Percentiles rank a stretch among this genome's conserved stretches.
Conservation (phyloP, 2,797 vertebrate species). For the Cercopithecus mitis region DNA sequence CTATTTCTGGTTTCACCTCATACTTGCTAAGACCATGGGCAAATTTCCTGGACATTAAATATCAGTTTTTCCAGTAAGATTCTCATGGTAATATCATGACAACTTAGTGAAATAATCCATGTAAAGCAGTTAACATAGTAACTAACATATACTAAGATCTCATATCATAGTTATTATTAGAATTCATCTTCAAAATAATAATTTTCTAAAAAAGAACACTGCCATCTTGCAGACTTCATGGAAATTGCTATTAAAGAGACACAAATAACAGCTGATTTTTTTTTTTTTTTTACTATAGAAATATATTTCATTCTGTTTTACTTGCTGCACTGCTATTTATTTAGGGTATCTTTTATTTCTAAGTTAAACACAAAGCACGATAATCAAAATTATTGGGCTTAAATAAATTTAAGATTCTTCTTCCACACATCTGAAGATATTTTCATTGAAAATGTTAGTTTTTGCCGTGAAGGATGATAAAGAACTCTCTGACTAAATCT, state of each 20-base stretch:
- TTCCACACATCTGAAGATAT: not conserved
- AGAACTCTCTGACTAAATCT: not conserved
- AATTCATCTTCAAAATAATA: constrained; percentile 45
- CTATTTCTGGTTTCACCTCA: not conserved
- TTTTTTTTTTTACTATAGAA: not conserved
- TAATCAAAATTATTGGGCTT: not conserved
- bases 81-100: not conserved
- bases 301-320: not conserved
- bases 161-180: not conserved
- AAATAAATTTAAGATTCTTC: constrained; percentile 12
- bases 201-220: constrained; percentile 34
- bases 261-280: not conserved
- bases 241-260: constrained; percentile 7
- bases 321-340: not conserved
- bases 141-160: not conserved
- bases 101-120: not conserved
- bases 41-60: not conserved
- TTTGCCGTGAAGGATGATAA: not conserved
- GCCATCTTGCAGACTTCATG: constrained; percentile 36
- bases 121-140: not conserved
- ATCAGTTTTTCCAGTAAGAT: not conserved
- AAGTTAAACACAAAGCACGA: not conserved
- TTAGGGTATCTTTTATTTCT: not conserved
- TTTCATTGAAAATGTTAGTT: not conserved
- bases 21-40: not conserved